phyloP scores from a whole-genome alignment of 2,113 vertebrate species.

The Petrocephalus microphthalmus region DNA sequence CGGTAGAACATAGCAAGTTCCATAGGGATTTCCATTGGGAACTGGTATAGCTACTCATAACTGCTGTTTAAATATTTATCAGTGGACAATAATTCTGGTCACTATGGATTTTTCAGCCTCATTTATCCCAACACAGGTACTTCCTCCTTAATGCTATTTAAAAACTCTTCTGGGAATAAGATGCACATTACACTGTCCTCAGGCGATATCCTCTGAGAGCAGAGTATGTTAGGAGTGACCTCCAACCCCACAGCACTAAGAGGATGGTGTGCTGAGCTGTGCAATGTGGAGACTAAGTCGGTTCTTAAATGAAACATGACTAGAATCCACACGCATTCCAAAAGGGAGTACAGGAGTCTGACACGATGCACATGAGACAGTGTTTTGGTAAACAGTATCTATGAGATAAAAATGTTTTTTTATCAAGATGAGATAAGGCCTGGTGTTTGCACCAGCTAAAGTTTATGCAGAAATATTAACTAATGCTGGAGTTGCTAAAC shows the following conservation, averaged over 20 bases:
- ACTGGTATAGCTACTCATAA: neutral
- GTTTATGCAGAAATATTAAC: neutral
- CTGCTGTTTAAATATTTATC: neutral
- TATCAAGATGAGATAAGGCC: neutral
- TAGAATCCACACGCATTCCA: neutral
- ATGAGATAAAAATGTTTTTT: neutral
- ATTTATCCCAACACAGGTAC: neutral
- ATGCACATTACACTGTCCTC: neutral
- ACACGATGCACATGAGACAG: neutral
- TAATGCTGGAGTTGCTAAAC: neutral
- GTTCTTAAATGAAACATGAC: neutral
- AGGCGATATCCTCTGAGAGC: neutral
- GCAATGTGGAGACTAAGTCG: neutral
- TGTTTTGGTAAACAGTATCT: neutral
- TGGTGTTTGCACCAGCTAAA: slow-evolving; percentile 4
- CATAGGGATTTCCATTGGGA: neutral
- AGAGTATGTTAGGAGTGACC: neutral
- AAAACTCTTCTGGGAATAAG: neutral
- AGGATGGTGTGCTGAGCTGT: neutral
- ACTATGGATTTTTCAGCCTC: neutral
- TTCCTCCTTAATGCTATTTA: slow-evolving; percentile 5
- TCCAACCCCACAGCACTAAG: neutral
- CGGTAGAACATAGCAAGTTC: neutral
- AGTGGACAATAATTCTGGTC: neutral
- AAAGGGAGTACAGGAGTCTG: neutral